Evolutionary conservation across 2,113 vertebrate genomes (phyloP).

Genomic region (Psephotus haematonotus): DNA sequence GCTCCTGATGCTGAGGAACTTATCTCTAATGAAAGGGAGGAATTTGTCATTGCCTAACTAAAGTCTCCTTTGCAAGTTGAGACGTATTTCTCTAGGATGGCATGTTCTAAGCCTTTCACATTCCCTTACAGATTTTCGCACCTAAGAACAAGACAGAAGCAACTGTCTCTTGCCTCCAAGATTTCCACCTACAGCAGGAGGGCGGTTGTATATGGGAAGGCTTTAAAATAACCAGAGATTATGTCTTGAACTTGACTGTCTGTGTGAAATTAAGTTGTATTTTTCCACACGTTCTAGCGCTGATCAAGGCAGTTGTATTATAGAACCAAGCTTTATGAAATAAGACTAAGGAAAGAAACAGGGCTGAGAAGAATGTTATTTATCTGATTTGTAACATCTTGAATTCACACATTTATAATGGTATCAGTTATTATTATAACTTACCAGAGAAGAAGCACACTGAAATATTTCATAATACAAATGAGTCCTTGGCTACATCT

Average conservation of each 20-base stretch:
- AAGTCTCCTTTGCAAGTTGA: conserved; percentile 33
- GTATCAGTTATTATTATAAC: background rate
- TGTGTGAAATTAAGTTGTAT: background rate
- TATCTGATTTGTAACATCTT: background rate
- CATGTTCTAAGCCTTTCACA: background rate
- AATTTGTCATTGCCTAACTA: conserved; percentile 53
- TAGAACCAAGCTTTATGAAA: background rate
- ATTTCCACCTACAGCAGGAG: background rate
- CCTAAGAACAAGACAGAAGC: background rate
- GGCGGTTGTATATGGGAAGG: background rate
- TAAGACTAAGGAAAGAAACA: background rate
- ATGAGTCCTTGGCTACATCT: background rate
- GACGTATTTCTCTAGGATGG: background rate
- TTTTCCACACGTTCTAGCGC: background rate
- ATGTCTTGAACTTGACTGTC: background rate
- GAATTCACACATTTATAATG: background rate
- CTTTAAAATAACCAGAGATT: background rate
- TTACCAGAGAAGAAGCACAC: background rate
- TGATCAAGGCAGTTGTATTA: rapidly evolving
- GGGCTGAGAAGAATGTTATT: background rate
- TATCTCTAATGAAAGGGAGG: background rate
- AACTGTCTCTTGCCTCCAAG: background rate
- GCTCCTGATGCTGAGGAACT: background rate
- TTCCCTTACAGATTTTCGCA: conserved; percentile 14
- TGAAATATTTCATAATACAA: background rate